Evolutionary conservation across 2,888 invertebrate genomes (phyloP).

Genomic region (Folsomia candida): DNA sequence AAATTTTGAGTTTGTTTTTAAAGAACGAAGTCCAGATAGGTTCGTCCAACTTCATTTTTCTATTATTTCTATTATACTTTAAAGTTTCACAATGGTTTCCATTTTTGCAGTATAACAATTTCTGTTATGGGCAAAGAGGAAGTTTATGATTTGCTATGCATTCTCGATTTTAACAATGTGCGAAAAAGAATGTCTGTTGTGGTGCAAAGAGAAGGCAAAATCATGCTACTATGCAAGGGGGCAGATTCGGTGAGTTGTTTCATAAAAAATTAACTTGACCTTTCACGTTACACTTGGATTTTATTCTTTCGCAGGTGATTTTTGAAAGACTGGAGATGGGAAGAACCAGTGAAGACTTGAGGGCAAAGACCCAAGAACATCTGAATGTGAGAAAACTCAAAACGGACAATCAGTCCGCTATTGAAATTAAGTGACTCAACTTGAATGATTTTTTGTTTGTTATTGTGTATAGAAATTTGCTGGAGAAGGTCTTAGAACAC

Average conservation of each 20-base stretch:
- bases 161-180: conserved; percentile 98
- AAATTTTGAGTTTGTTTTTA: conserved; percentile 98
- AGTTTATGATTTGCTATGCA: conserved; percentile 88
- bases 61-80: too few relatives aligned
- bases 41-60: too few relatives aligned
- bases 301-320: too few relatives aligned
- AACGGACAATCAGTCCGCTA: not conserved
- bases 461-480: conserved; percentile 91
- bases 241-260: conserved; percentile 96
- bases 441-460: too few relatives aligned
- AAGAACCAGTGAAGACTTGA: conserved; percentile 66
- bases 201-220: conserved; percentile 74
- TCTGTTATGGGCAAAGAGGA: conserved; percentile 65
- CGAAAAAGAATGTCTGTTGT: conserved; percentile 99
- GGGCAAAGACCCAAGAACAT: conserved; percentile 83
- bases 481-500: conserved; percentile 88
- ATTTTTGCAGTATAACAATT: conserved; percentile 88
- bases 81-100: too few relatives aligned
- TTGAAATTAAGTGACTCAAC: not conserved
- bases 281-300: too few relatives aligned
- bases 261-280: too few relatives aligned
- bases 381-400: conserved; percentile 71
- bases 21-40: conserved; percentile 81
- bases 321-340: conserved; percentile 83
- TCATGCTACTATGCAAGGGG: conserved; percentile 93